Conservation (phyloP, 2,888 invertebrate genomes). For the Platypus cylindrus region DNA sequence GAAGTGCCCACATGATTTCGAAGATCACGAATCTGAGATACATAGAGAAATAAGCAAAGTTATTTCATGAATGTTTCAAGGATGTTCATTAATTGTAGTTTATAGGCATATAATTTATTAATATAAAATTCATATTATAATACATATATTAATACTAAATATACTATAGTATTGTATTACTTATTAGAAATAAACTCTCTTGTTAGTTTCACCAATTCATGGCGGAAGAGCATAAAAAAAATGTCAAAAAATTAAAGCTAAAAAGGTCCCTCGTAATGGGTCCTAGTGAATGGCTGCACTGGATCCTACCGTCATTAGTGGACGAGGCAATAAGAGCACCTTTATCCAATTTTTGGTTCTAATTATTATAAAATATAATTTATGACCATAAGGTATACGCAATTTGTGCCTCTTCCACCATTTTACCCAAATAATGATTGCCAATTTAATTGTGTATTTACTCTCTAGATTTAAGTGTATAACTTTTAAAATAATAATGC, state of each 20-base stretch:
- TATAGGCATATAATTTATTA: no score
- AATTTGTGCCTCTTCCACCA: conserved; percentile 26
- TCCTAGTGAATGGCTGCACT: conserved; percentile 54
- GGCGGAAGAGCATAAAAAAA: conserved; percentile 12
- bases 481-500: conserved; percentile 18
- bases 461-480: conserved; percentile 19
- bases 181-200: no score
- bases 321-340: conserved; percentile 36
- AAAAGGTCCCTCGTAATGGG: conserved; percentile 35
- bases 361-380: conserved; percentile 10
- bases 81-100: no score
- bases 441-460: conserved; percentile 22
- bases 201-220: conserved; percentile 11
- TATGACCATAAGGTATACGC: conserved; percentile 8
- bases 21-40: no score
- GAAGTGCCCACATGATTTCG: no score
- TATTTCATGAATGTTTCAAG: no score
- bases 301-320: conserved; percentile 35
- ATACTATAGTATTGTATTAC: no score
- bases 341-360: conserved; percentile 19
- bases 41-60: no score
- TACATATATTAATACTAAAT: no score
- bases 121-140: no score
- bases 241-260: conserved; percentile 15
- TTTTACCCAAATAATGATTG: conserved; percentile 31